Evolutionary conservation across 2,797 vertebrate species (phyloP).

Genomic region (Hephaestus fuliginosus): DNA sequence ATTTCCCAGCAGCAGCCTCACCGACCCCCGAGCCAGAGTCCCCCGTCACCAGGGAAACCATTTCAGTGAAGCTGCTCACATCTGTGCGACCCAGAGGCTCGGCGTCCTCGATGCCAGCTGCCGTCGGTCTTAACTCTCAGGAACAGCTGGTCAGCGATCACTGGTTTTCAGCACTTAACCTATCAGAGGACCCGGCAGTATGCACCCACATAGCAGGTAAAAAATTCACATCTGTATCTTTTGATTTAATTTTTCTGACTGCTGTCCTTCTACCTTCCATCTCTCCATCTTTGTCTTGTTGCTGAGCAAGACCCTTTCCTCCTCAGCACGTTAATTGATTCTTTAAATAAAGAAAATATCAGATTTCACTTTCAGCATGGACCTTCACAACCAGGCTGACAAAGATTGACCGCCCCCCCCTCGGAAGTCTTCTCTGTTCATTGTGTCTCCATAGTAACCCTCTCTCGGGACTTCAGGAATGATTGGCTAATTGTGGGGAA

Average conservation of each 20-base stretch:
- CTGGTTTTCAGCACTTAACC: constrained; percentile 81
- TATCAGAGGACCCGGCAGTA: constrained; percentile 72
- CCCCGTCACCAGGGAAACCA: constrained; percentile 77
- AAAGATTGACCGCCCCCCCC: constrained; percentile 31
- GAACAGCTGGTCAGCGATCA: constrained; percentile 84
- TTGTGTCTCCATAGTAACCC: constrained; percentile 62
- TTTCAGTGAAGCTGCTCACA: constrained; percentile 74
- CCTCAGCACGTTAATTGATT: constrained; percentile 53
- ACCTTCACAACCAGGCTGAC: constrained; percentile 39
- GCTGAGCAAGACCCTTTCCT: constrained; percentile 31
- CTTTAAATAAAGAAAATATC: constrained; percentile 62
- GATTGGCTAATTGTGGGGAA: constrained; percentile 56
- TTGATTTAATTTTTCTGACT: not conserved
- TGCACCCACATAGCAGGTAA: constrained; percentile 83
- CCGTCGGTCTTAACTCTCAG: constrained; percentile 83
- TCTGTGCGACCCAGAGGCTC: constrained; percentile 65
- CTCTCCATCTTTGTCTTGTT: constrained; percentile 29
- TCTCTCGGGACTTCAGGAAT: constrained; percentile 53
- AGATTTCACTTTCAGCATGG: constrained; percentile 52
- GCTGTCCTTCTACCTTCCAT: not conserved
- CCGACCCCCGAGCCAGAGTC: constrained; percentile 71
- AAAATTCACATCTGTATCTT: not conserved
- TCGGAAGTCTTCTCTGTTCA: constrained; percentile 36
- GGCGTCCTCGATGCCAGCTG: constrained; percentile 39
- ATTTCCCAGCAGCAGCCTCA: constrained; percentile 69